A percentile compares a stretch with the other conserved stretches of the same genome.
Conservation (phyloP, 2,113 vertebrate species). For the Tautogolabrus adspersus region DNA sequence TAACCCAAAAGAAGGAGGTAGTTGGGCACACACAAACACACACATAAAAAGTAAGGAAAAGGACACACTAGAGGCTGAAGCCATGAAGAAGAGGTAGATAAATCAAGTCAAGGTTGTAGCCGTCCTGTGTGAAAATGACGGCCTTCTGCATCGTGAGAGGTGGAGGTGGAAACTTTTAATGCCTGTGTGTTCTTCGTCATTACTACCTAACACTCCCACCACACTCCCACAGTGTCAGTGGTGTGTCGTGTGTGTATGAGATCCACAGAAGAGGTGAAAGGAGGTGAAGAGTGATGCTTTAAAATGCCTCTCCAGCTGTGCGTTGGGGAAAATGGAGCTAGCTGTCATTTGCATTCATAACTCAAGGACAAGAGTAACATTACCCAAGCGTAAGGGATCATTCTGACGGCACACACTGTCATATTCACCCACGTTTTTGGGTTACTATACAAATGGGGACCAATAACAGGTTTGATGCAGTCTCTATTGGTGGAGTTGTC, state of each 20-base stretch:
- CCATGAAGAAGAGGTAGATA: constrained; percentile 55
- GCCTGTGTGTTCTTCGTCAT: constrained; percentile 27
- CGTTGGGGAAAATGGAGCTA: constrained; percentile 53
- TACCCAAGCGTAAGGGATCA: constrained; percentile 53
- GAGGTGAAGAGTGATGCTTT: constrained; percentile 61
- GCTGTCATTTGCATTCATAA: constrained; percentile 66
- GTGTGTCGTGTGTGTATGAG: constrained; percentile 29
- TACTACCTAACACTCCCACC: constrained; percentile 21
- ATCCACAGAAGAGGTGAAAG: constrained; percentile 35
- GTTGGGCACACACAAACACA: background rate
- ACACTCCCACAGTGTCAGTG: constrained; percentile 21
- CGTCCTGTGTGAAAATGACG: constrained; percentile 41
- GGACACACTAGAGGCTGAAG: constrained; percentile 8
- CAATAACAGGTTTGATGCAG: background rate
- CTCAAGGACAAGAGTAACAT: constrained; percentile 70
- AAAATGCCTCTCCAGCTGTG: constrained; percentile 66
- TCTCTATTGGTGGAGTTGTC: rapidly evolving
- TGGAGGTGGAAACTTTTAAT: constrained; percentile 58
- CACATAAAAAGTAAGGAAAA: background rate
- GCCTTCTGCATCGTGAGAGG: constrained; percentile 20
- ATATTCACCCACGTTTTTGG: background rate
- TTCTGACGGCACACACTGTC: constrained; percentile 17
- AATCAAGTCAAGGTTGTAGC: constrained; percentile 69
- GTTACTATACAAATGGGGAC: constrained; percentile 1
- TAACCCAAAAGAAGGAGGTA: constrained; percentile 14